Base-by-base conservation (phyloP, 2,888 invertebrate genomes). In the Sesia apiformis region DNA sequence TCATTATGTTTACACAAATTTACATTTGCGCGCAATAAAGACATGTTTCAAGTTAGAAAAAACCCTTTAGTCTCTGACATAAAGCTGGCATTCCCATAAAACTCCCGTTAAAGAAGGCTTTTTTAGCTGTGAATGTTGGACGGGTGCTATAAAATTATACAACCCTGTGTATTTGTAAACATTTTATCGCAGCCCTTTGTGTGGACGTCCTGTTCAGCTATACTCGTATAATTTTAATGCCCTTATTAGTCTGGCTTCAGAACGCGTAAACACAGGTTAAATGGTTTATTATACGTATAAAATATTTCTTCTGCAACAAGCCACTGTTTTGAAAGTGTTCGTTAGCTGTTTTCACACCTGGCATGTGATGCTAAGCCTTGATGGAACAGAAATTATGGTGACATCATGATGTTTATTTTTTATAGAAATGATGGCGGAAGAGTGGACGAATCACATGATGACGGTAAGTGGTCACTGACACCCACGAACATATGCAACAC, bases 181-280 rank as follows among this genome's bases (percentile, higher is more conserved):
- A 84, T 76, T 71, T 72, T 74, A 78, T 72, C 76, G 78, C 70
- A 78, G 75, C 67, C 73, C 76, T 78, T 83, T 78, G 76, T 78
- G 66, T 67, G 65, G 66, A 71, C 72, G 69, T 70, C 72, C 74
- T 70, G 74, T 72, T 63, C 75, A 60, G 75, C 67, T 62, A 70
- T 65, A 71, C 70, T 76, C 74, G 67, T 79, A 78, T 81, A 81
- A 77, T 76, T 79, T 81, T 84, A 81, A 81, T 80, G 66, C 70
- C 74, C 77, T 76, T 81, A 84, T 85, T 84, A 81, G 78, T 73
- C 78, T 70, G 70, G 68, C 73, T 77, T 74, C 74, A 67, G 69
- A 78, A 80, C 76, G 78, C 76, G 78, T 83, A 80, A 81, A 81
- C 75, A 71, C 64, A 69, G 69, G 67, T 72, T 72, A 72, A 74